phyloP scores from a whole-genome alignment of 2,113 vertebrate species.

The Nothoprocta perdicaria region DNA sequence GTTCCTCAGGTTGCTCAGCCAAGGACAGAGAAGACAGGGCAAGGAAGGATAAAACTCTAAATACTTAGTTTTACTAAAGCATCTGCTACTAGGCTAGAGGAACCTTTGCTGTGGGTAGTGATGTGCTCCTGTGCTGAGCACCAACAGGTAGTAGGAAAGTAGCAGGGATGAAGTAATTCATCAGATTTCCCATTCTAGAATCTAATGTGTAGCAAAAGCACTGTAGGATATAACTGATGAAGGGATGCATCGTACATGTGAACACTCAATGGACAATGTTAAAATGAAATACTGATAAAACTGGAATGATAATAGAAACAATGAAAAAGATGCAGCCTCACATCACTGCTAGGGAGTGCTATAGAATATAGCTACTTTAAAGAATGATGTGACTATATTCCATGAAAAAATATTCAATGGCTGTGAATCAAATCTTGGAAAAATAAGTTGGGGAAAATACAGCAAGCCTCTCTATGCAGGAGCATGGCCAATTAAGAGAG shows the following conservation, averaged over 20 bases:
- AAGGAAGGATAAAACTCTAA: background rate
- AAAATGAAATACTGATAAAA: background rate
- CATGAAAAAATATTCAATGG: background rate
- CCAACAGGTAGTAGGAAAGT: background rate
- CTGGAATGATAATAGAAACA: background rate
- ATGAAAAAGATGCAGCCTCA: background rate
- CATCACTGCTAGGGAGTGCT: background rate
- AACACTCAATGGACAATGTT: background rate
- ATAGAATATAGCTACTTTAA: background rate
- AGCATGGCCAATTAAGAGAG: background rate
- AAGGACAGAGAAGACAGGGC: background rate
- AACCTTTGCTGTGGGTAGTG: background rate
- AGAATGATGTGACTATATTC: background rate
- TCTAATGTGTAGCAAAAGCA: background rate
- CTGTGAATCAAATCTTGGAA: background rate
- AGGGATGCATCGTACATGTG: background rate
- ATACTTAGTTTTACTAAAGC: background rate
- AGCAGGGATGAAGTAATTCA: background rate
- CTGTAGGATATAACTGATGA: background rate
- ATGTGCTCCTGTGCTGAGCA: background rate
- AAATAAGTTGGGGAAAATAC: background rate
- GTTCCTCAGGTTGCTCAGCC: background rate
- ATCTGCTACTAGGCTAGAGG: background rate
- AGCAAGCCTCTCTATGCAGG: background rate
- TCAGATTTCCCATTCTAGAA: background rate